Evolutionary conservation across 2,888 invertebrate genomes (phyloP).

Genomic region (Lacanobia wlatinum): DNA sequence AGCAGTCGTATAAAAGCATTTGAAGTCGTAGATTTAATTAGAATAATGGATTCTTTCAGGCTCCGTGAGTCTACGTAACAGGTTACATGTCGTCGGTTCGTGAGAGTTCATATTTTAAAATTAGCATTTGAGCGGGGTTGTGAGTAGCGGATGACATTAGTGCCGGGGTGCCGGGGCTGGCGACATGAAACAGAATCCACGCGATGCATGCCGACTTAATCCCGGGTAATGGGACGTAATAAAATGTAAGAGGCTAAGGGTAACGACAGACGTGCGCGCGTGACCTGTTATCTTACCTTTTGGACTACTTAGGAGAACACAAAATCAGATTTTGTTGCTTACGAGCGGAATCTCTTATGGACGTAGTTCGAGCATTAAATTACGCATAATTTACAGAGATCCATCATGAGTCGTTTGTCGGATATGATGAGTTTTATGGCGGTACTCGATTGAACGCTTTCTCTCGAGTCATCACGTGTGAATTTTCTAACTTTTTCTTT

Average conservation of each 20-base stretch:
- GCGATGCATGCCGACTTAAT: conserved; percentile 86
- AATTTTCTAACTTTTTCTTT: conserved; percentile 81
- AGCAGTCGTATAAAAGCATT: conserved; percentile 65
- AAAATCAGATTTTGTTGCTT: conserved; percentile 77
- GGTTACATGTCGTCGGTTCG: conserved; percentile 61
- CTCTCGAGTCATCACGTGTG: conserved; percentile 66
- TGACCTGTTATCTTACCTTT: conserved; percentile 86
- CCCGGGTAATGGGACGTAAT: conserved; percentile 87
- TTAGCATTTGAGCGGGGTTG: conserved; percentile 71
- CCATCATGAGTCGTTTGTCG: conserved; percentile 13
- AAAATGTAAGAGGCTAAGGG: conserved; percentile 88
- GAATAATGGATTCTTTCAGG: conserved; percentile 74
- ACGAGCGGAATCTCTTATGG: conserved; percentile 53
- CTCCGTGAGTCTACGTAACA: conserved; percentile 68
- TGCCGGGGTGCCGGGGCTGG: conserved; percentile 73
- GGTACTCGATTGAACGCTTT: conserved; percentile 57
- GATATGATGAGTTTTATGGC: conserved; percentile 35
- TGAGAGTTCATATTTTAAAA: conserved; percentile 76
- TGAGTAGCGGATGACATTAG: conserved; percentile 76
- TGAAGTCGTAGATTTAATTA: conserved; percentile 64
- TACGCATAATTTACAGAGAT: conserved; percentile 29
- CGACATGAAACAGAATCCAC: conserved; percentile 83
- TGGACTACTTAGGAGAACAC: conserved; percentile 78
- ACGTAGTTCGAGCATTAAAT: conserved; percentile 46
- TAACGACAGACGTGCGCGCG: conserved; percentile 88